A percentile compares a stretch with the other conserved stretches of the same genome.
phyloP scores from a whole-genome alignment of 2,797 vertebrate genomes.

The Pterois miles region DNA sequence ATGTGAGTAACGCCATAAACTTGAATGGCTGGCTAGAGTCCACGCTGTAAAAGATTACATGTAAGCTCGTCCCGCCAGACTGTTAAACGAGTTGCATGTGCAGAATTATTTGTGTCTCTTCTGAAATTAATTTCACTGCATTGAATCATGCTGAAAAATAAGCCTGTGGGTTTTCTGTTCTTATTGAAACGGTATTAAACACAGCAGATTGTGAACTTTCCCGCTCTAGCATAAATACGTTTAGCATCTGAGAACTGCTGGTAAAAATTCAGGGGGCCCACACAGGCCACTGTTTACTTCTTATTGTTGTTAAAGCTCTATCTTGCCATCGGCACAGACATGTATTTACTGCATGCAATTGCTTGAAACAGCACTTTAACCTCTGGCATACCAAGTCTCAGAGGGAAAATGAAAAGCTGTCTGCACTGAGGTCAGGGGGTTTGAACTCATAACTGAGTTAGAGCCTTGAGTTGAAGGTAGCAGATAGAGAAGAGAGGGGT shows the following conservation, averaged over 20 bases:
- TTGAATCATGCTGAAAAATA: conserved; percentile 16
- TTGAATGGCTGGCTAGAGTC: background rate
- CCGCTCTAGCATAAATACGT: conserved; percentile 28
- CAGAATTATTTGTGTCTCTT: conserved; percentile 1
- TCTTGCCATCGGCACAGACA: conserved; percentile 25
- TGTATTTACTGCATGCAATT: conserved; percentile 26
- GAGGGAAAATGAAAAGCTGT: conserved; percentile 61
- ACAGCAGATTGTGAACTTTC: conserved; percentile 40
- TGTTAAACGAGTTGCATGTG: background rate
- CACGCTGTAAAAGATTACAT: background rate
- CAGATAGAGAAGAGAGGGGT: background rate
- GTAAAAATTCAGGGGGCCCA: conserved; percentile 5
- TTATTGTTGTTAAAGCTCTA: conserved; percentile 33
- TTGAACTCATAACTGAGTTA: conserved; percentile 43
- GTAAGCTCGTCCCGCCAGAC: background rate
- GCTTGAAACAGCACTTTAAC: conserved; percentile 44
- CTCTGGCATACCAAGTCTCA: conserved; percentile 39
- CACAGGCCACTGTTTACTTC: conserved; percentile 41
- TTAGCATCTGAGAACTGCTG: conserved; percentile 30
- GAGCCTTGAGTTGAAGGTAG: conserved; percentile 9
- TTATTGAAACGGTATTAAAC: conserved; percentile 11
- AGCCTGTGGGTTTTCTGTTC: conserved; percentile 19
- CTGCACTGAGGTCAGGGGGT: conserved; percentile 21
- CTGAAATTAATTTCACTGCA: conserved; percentile 11
- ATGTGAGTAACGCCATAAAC: background rate